These are phyloP conservation scores for Microctenopoma stevenorrisi DNA, from an alignment of 2,797 vertebrate species.

Conservation along the genomic window DNA sequence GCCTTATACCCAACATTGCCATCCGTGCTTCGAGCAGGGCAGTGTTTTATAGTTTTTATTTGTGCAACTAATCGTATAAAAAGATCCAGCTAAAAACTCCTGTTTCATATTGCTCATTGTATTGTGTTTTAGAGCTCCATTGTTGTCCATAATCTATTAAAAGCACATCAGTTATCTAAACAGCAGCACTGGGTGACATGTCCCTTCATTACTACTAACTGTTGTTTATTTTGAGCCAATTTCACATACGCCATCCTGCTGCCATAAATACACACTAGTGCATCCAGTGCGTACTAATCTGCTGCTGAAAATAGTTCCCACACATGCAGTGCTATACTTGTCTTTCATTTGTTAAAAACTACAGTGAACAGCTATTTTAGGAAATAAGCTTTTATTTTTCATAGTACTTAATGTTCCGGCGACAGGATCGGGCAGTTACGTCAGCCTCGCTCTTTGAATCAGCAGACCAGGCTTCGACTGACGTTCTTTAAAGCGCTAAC, in stretches of 20 bases:
- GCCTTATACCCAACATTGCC: background rate
- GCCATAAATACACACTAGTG: background rate
- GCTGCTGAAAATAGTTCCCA: background rate
- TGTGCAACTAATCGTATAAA: background rate
- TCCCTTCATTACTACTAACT: background rate
- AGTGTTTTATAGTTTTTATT: background rate
- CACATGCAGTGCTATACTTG: background rate
- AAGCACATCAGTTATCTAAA: conserved; percentile 3
- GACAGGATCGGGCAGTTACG: background rate
- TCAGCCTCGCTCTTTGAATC: conserved; percentile 2
- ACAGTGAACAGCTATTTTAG: background rate
- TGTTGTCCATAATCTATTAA: conserved; percentile 5
- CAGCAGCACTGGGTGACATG: background rate
- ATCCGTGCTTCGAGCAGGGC: background rate
- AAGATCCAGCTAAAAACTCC: background rate
- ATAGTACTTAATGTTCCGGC: background rate
- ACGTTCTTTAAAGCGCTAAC: conserved; percentile 17
- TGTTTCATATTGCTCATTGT: background rate
- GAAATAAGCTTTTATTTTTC: background rate
- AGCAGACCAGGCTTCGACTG: background rate
- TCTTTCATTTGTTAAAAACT: background rate
- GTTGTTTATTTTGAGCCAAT: background rate
- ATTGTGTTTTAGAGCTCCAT: background rate
- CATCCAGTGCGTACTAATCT: background rate
- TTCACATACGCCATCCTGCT: background rate